These are phyloP conservation scores for Argyrosomus regius DNA, from an alignment of 2,797 vertebrate genomes.

Conservation along the genomic window DNA sequence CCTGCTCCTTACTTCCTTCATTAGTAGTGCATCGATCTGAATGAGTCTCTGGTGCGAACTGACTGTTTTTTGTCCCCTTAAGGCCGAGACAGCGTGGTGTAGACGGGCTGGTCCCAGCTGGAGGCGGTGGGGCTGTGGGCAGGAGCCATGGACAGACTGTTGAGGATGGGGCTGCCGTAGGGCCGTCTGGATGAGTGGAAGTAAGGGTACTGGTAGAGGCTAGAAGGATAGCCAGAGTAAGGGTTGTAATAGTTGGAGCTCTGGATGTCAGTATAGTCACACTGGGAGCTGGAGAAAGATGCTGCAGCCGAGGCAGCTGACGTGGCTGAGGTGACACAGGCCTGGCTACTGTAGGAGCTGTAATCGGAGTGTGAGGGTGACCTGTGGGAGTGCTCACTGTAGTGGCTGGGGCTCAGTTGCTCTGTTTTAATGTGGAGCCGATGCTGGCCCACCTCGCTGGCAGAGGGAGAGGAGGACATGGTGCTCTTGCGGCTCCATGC, in stretches of 20 bases:
- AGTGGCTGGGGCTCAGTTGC: conserved; percentile 95
- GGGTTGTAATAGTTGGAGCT: conserved; percentile 95
- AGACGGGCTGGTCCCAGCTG: conserved; percentile 98
- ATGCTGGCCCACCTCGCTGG: conserved; percentile 85
- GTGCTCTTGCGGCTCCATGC: conserved; percentile 92
- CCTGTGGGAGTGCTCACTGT: conserved; percentile 90
- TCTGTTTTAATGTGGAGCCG: conserved; percentile 97
- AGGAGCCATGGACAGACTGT: conserved; percentile 91
- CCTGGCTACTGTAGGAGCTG: conserved; percentile 88
- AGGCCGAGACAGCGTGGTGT: conserved; percentile 95
- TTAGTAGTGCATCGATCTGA: conserved; percentile 85
- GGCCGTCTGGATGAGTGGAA: conserved; percentile 95
- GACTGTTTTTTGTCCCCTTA: conserved; percentile 73
- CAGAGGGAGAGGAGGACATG: conserved; percentile 76
- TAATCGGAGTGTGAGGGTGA: conserved; percentile 92
- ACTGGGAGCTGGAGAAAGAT: conserved; percentile 92
- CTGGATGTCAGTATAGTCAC: conserved; percentile 98
- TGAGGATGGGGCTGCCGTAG: conserved; percentile 93
- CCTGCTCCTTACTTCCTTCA: conserved; percentile 72
- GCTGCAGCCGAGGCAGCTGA: conserved; percentile 78
- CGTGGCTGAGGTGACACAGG: conserved; percentile 87
- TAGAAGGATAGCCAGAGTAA: conserved; percentile 92
- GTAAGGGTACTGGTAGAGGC: conserved; percentile 96
- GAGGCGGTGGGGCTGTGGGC: conserved; percentile 91
- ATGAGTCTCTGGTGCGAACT: conserved; percentile 60